Evolutionary conservation across 2,888 invertebrate genomes (phyloP).

Genomic region (Lepidonotus clava): DNA sequence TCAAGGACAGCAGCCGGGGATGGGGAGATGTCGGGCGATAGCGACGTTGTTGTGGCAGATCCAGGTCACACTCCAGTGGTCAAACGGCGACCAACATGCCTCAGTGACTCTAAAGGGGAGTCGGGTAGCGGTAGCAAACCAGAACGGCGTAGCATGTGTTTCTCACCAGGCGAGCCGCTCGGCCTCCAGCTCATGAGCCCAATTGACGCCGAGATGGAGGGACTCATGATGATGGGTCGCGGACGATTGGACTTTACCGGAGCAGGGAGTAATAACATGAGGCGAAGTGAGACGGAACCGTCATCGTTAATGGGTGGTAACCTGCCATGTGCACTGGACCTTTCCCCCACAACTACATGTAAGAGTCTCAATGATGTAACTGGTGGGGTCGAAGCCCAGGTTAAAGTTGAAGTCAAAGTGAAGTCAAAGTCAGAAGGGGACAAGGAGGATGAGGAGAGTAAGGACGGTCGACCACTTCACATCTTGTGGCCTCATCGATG

Average conservation of each 20-base stretch:
- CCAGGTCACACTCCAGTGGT: background rate
- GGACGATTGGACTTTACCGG: slow-evolving; percentile 1
- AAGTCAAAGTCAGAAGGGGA: slow-evolving; percentile 9
- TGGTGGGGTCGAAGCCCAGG: slow-evolving; percentile 20
- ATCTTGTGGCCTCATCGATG: slow-evolving; percentile 89
- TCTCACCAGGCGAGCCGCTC: slow-evolving; percentile 42
- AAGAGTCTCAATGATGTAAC: slow-evolving; percentile 34
- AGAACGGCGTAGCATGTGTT: slow-evolving; percentile 43
- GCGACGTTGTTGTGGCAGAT: background rate
- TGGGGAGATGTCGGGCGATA: background rate
- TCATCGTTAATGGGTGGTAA: slow-evolving; percentile 38
- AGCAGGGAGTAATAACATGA: slow-evolving; percentile 17
- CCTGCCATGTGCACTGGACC: slow-evolving; percentile 41
- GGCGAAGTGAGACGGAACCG: slow-evolving; percentile 38
- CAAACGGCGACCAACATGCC: slow-evolving; percentile 23
- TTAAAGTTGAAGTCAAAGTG: slow-evolving; percentile 24
- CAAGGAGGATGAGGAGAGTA: slow-evolving; percentile 19
- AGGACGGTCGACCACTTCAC: slow-evolving; percentile 79
- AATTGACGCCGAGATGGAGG: slow-evolving; percentile 39
- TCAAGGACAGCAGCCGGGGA: background rate
- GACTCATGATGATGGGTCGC: slow-evolving; percentile 5
- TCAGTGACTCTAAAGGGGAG: background rate
- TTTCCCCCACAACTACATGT: slow-evolving; percentile 22
- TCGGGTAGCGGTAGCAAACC: background rate
- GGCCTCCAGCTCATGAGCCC: slow-evolving; percentile 45